These are phyloP conservation scores for Agriotes lineatus DNA, from an alignment of 2,888 invertebrate species.

Conservation along the genomic window DNA sequence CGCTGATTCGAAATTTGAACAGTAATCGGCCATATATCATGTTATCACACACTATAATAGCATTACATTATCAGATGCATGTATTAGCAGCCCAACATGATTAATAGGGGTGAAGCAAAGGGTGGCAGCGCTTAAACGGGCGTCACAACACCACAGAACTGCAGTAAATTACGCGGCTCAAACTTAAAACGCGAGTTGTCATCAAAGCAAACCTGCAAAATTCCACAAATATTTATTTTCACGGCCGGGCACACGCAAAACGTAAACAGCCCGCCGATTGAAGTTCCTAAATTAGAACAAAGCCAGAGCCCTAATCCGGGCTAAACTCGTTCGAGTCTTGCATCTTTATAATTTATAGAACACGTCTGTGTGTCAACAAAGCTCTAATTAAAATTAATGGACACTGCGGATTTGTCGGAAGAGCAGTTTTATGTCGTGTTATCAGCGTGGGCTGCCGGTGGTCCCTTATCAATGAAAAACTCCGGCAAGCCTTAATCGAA, in stretches of 20 bases:
- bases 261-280: constrained; percentile 36
- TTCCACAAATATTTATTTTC: constrained; percentile 37
- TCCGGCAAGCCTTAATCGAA: constrained; percentile 17
- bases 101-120: constrained; percentile 34
- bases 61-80: constrained; percentile 42
- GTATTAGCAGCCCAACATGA: constrained; percentile 39
- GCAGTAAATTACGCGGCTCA: constrained; percentile 15
- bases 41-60: constrained; percentile 41
- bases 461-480: constrained; percentile 31
- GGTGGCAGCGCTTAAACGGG: constrained; percentile 16
- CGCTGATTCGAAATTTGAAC: constrained; percentile 39
- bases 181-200: constrained; percentile 8
- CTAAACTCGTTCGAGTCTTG: constrained; percentile 38
- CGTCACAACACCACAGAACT: constrained; percentile 13
- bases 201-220: constrained; percentile 32
- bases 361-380: constrained; percentile 43
- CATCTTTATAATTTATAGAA: constrained; percentile 42
- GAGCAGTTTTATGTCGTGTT: constrained; percentile 38
- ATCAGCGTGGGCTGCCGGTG: constrained; percentile 25
- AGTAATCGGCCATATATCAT: constrained; percentile 42
- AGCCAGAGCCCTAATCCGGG: constrained; percentile 35
- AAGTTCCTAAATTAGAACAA: constrained; percentile 42
- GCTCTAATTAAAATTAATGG: constrained; percentile 52
- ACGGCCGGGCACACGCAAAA: constrained; percentile 30
- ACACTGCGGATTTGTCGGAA: constrained; percentile 41